phyloP scores from a whole-genome alignment of 2,113 vertebrate species.

The Gallinago media region DNA sequence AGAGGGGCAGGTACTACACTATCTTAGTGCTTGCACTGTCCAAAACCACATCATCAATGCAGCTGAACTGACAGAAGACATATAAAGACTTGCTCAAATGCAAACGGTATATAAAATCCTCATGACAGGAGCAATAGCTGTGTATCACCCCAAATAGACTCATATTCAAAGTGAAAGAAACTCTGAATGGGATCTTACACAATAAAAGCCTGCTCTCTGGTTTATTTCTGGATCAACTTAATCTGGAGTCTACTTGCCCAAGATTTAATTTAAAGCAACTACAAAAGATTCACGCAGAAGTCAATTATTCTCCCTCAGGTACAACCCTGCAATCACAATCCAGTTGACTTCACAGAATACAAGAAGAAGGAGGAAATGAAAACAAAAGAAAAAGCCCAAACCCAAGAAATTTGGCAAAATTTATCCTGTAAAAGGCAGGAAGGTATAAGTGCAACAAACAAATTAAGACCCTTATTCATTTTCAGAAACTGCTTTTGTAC shows the following conservation, averaged over 20 bases:
- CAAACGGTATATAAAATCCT: background rate
- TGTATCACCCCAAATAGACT: background rate
- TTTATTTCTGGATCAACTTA: background rate
- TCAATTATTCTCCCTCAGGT: background rate
- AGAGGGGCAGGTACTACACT: background rate
- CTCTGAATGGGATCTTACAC: background rate
- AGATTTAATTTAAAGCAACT: background rate
- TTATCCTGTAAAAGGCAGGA: background rate
- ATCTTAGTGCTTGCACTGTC: background rate
- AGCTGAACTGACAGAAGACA: background rate
- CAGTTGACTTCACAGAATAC: background rate
- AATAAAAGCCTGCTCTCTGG: background rate
- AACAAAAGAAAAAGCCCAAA: background rate
- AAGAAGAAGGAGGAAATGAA: background rate
- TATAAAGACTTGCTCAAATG: rapidly evolving
- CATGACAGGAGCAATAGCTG: background rate
- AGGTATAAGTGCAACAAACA: background rate
- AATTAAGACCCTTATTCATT: background rate
- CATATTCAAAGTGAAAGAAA: background rate
- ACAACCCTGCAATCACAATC: background rate
- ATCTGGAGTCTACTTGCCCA: background rate
- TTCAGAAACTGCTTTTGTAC: background rate
- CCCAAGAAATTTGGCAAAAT: background rate
- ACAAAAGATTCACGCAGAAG: background rate
- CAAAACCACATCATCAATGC: background rate